A percentile compares a stretch with the other conserved stretches of the same genome.
Conservation (phyloP, 2,113 vertebrate genomes). For the Catagonus wagneri region DNA sequence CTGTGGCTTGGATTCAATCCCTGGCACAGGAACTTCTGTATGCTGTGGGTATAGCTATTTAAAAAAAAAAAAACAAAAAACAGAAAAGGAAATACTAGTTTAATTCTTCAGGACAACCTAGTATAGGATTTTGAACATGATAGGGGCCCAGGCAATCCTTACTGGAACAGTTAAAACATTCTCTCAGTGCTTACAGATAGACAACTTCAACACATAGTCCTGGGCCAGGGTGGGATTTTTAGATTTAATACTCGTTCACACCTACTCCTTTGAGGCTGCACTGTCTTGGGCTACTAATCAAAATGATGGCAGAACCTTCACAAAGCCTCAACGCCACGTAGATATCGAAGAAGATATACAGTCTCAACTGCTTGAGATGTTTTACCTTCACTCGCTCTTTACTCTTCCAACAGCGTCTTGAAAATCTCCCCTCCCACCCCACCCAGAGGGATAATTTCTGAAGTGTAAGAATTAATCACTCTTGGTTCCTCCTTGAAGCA, state of each 20-base stretch:
- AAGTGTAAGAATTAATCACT: slow-evolving; percentile 72
- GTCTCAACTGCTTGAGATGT: background rate
- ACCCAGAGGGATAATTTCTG: slow-evolving; percentile 26
- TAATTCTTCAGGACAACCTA: background rate
- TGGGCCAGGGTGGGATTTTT: background rate
- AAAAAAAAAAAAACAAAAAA: too few species aligned
- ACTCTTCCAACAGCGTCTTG: background rate
- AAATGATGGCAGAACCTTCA: slow-evolving; percentile 50
- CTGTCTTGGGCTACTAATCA: background rate
- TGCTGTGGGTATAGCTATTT: too few species aligned
- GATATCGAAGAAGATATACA: slow-evolving; percentile 21
- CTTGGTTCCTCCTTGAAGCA: slow-evolving; percentile 46
- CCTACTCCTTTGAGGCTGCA: slow-evolving; percentile 12
- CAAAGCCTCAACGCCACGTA: background rate
- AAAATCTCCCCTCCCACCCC: background rate
- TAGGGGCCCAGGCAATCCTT: background rate
- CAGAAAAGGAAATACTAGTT: background rate
- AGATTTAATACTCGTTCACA: slow-evolving; percentile 26
- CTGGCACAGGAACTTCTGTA: too few species aligned
- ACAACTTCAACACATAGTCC: background rate
- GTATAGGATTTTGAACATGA: background rate
- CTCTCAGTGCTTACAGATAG: background rate
- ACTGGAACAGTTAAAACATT: background rate
- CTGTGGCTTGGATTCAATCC: too few species aligned
- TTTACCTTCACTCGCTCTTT: background rate